phyloP scores from a whole-genome alignment of 2,113 vertebrate genomes.

The Columba livia region DNA sequence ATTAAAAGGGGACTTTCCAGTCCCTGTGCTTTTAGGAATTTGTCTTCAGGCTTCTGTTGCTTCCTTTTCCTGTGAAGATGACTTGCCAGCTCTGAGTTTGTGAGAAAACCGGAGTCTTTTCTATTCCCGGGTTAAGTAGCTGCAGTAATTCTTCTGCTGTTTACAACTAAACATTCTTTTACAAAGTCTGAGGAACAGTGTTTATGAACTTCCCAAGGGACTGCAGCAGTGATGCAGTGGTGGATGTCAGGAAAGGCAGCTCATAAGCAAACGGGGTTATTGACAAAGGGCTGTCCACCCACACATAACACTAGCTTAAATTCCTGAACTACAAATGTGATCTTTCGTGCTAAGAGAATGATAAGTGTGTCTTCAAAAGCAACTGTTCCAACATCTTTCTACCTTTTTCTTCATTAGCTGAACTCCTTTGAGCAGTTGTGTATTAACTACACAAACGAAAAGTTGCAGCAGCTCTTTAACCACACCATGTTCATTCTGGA shows the following conservation, averaged over 20 bases:
- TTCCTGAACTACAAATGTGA: background rate
- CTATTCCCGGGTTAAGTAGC: background rate
- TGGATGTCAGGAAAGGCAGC: background rate
- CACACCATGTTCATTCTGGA: slow-evolving; percentile 95
- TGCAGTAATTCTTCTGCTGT: slow-evolving; percentile 18
- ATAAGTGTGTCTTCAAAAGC: background rate
- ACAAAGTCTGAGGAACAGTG: background rate
- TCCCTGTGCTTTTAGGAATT: background rate
- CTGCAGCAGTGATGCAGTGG: background rate
- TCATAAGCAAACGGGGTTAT: background rate
- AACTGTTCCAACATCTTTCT: background rate
- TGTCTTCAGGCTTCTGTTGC: background rate
- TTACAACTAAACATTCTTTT: slow-evolving; percentile 7
- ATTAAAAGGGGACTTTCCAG: background rate
- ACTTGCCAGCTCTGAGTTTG: background rate
- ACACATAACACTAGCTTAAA: background rate
- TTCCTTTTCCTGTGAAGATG: background rate
- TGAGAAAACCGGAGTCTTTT: background rate
- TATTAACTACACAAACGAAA: slow-evolving; percentile 92
- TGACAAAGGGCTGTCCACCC: background rate
- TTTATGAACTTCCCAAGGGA: background rate
- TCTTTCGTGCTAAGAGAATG: background rate
- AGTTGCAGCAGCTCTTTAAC: slow-evolving; percentile 91
- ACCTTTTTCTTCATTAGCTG: slow-evolving; percentile 74
- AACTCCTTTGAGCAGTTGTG: slow-evolving; percentile 95